Base-by-base conservation (phyloP, 2,888 invertebrate genomes). In the Calliphora vomitoria region DNA sequence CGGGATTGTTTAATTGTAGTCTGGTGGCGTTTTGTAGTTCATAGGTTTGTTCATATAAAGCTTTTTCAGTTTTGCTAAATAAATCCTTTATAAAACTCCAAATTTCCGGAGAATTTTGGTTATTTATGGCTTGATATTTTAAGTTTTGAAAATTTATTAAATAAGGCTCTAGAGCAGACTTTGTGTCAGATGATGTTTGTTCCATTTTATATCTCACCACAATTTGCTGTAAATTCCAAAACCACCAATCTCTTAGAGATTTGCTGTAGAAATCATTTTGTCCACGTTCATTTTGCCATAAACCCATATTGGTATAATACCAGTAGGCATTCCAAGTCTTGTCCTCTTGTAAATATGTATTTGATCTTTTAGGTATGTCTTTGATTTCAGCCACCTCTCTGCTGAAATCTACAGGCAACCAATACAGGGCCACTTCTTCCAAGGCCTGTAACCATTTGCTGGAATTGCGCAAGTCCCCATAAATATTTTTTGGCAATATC, bases 221-320 rank as follows among this genome's bases (percentile, higher is more conserved):
- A 3, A 96, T 90, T 92, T 96, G 96, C 90, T 96, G 95, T 85
- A 95, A 90, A 91, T 94, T 95, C 93, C 95, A 96, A 92, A 95
- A 95, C 83, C 94, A 93, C 93, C 96, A 96, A 68, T 96, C 96
- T 85, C 95, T 95, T 41, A 94, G 93, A 89, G 95, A 94, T 85
- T 95, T 94, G 8, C 92, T 58, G 4, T 88, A 84, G 8, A 71
- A 35, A 11, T 69, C 86, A 31, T 58, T 47, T 4, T 86, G 82
- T 3, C 81, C 64, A 11, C 41, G 11, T 89, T 71, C 18, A 72
- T 64, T 85, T 8, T 89, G 55, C 15, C 79, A 74, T 10, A 90
- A 38, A 13, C 90, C 90, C 96, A 96, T 90, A 94, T 90, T 90
- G 18, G 90, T 62, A 20, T 90, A 90, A 68, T 91, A 90, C 91